phyloP scores from a whole-genome alignment of 2,797 vertebrate species.

The Macropus fuliginosus region DNA sequence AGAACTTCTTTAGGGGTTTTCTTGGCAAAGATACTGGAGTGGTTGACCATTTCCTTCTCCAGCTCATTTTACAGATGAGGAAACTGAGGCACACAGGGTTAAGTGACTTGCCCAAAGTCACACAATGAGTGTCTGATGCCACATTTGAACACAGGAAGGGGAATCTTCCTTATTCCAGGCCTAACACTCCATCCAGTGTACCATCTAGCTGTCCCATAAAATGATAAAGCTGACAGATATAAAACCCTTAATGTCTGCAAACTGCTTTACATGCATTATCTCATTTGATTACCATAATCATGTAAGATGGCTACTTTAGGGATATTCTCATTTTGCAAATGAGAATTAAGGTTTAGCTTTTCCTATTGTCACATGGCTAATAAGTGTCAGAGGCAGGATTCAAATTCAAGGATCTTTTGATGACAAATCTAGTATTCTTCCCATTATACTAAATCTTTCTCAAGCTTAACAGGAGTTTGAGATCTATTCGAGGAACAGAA shows the following conservation, averaged over 20 bases:
- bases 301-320: neutral
- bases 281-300: neutral
- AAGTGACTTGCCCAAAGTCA: neutral
- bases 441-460: neutral
- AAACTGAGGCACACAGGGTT: neutral
- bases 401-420: neutral
- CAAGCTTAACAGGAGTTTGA: neutral
- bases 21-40: neutral
- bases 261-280: neutral
- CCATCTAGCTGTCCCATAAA: neutral
- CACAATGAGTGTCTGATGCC: neutral
- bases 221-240: neutral
- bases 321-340: neutral
- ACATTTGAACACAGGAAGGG: neutral
- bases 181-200: neutral
- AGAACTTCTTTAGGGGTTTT: neutral
- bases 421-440: neutral
- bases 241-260: neutral
- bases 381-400: neutral
- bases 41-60: neutral
- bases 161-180: neutral
- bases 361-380: neutral
- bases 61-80: neutral
- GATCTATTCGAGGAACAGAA: neutral
- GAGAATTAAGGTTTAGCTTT: neutral